Percentiles rank a stretch among this genome's conserved stretches.
These are phyloP conservation scores for Hydrochoerus hydrochaeris DNA, from an alignment of 2,113 vertebrate species.

Conservation along the genomic window DNA sequence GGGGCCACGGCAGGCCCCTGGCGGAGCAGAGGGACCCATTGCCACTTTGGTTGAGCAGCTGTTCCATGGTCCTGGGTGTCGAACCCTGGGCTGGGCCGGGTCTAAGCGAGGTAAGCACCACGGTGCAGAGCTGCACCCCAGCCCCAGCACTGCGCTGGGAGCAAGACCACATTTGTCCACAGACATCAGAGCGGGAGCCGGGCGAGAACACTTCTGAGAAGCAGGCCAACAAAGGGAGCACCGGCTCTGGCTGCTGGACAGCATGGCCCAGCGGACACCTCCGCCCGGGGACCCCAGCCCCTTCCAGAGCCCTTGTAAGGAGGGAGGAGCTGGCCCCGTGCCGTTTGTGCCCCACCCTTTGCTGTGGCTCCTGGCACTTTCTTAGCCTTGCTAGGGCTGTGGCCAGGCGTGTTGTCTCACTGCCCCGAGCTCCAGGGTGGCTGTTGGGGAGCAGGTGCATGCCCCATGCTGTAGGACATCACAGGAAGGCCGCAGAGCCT, in stretches of 20 bases:
- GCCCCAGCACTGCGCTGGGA: background rate
- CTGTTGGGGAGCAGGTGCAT: constrained; percentile 6
- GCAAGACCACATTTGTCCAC: background rate
- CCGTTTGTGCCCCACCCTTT: background rate
- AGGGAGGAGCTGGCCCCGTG: background rate
- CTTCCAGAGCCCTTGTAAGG: background rate
- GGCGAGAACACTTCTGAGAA: too few species aligned
- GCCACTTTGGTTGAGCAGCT: background rate
- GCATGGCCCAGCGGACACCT: background rate
- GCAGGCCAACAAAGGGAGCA: too few species aligned
- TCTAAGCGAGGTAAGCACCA: background rate
- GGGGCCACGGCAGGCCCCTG: background rate
- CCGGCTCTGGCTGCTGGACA: rapidly evolving
- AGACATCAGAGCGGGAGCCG: background rate
- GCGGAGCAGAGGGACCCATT: background rate
- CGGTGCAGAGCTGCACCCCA: background rate
- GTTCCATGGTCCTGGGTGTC: background rate
- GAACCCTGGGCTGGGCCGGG: background rate
- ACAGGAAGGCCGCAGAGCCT: constrained; percentile 2
- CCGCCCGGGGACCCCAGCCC: too few species aligned
- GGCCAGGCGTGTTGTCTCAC: background rate
- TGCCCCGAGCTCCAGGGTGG: background rate
- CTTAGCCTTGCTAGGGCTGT: background rate
- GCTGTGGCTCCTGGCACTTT: too few species aligned
- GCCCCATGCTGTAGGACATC: background rate